Conservation (phyloP, 2,888 invertebrate species). For the Leptopterna dolabrata region DNA sequence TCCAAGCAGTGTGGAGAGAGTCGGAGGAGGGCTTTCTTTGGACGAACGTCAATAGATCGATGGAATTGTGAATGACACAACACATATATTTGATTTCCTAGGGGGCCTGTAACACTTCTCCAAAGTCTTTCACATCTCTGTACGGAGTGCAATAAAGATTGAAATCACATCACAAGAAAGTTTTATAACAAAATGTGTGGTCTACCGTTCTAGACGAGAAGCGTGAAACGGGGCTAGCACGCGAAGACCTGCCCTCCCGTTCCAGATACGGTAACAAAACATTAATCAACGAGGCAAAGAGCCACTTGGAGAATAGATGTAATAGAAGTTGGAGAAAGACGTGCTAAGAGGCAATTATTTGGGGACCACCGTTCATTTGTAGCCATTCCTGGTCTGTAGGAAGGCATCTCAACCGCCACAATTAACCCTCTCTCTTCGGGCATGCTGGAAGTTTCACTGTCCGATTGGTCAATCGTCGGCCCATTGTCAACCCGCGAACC, state of each 20-base stretch:
- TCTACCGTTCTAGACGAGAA: neutral
- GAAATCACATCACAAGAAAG: neutral
- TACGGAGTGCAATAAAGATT: neutral
- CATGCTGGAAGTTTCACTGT: slow-evolving; percentile 11
- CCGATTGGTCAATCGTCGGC: slow-evolving; percentile 45
- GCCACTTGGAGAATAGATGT: slow-evolving; percentile 35
- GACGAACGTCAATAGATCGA: too few species aligned
- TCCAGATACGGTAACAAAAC: slow-evolving; percentile 17
- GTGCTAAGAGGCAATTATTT: slow-evolving; percentile 37
- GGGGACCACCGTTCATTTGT: slow-evolving; percentile 33
- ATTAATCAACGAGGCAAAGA: slow-evolving; percentile 22
- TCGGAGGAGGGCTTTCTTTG: too few species aligned
- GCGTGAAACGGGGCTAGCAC: neutral
- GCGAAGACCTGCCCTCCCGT: neutral
- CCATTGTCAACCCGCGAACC: slow-evolving; percentile 23
- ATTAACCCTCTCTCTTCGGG: slow-evolving; percentile 36
- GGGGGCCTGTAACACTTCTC: neutral
- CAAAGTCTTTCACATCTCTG: neutral
- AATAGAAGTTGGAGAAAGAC: slow-evolving; percentile 15
- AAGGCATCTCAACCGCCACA: slow-evolving; percentile 29
- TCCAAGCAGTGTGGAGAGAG: too few species aligned
- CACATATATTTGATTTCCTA: neutral
- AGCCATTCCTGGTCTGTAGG: slow-evolving; percentile 19
- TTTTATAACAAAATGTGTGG: slow-evolving; percentile 4
- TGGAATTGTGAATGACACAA: neutral